phyloP scores from a whole-genome alignment of 2,797 vertebrate species.

The Triplophysa yarkandensis region DNA sequence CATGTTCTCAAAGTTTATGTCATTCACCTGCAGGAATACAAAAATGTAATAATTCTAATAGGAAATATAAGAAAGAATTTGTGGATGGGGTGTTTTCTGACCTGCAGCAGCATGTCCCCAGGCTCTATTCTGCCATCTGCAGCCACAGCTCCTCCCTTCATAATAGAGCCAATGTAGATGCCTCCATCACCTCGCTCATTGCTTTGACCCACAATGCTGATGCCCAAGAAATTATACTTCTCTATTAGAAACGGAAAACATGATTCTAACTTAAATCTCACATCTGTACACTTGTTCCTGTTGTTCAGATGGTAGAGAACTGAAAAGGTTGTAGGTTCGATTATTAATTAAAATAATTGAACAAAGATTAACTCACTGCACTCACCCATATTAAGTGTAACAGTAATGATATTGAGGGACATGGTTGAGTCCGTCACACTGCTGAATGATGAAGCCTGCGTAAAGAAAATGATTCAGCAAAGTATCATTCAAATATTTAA shows the following conservation, averaged over 20 bases:
- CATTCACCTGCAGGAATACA: conserved; percentile 78
- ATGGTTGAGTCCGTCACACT: conserved; percentile 91
- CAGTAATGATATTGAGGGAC: conserved; percentile 91
- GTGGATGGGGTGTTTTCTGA: conserved; percentile 49
- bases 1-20: conserved; percentile 91
- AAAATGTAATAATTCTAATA: neutral
- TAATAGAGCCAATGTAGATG: conserved; percentile 88
- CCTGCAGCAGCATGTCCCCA: conserved; percentile 80
- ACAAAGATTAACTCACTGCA: conserved; percentile 24
- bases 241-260: conserved; percentile 57
- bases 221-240: conserved; percentile 76
- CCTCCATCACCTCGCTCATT: conserved; percentile 87
- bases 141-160: conserved; percentile 85
- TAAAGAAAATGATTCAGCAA: too few species aligned
- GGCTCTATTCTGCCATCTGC: conserved; percentile 83
- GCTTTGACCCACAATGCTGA: conserved; percentile 81
- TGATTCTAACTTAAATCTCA: too few species aligned
- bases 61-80: neutral
- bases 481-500: neutral
- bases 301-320: too few species aligned
- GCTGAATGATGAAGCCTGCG: conserved; percentile 84
- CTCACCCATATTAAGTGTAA: conserved; percentile 92
- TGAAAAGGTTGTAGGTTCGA: too few species aligned
- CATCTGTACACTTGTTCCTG: neutral
- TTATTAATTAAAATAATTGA: neutral